Percentiles rank a stretch among this genome's conserved stretches.
These are phyloP conservation scores for Styela clava DNA, from an alignment of 23 tunicate species.

Conservation along the genomic window DNA sequence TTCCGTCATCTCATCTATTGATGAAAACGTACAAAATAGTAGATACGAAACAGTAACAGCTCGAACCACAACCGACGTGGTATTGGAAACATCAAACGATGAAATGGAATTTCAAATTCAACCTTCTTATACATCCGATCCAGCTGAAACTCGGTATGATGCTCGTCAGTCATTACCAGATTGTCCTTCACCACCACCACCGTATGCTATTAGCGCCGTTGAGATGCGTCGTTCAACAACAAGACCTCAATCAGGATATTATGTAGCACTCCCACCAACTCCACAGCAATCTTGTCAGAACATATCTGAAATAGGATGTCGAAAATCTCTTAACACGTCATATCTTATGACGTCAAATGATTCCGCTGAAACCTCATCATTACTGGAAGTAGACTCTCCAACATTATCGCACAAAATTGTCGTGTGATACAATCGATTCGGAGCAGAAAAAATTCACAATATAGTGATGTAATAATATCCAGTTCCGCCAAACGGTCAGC, in stretches of 20 bases:
- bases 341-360: background rate
- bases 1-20: background rate
- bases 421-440: background rate
- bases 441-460: background rate
- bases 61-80: background rate
- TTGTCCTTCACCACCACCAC: conserved; percentile 34
- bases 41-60: background rate
- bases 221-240: background rate
- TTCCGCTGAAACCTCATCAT: background rate
- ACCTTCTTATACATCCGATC: background rate
- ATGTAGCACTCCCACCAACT: conserved; percentile 22
- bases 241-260: conserved; percentile 14
- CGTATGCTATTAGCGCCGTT: conserved; percentile 16
- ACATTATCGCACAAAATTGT: conserved; percentile 23
- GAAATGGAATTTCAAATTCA: background rate
- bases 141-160: background rate
- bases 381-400: background rate
- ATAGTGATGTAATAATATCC: background rate
- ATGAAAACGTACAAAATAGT: background rate
- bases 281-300: conserved; percentile 7
- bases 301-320: background rate
- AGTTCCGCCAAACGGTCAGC: background rate
- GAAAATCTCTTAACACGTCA: conserved; percentile 3
- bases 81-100: background rate
- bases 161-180: background rate